Evolutionary conservation across 2,888 invertebrate species (phyloP).

Genomic region (Sabatieria punctata): DNA sequence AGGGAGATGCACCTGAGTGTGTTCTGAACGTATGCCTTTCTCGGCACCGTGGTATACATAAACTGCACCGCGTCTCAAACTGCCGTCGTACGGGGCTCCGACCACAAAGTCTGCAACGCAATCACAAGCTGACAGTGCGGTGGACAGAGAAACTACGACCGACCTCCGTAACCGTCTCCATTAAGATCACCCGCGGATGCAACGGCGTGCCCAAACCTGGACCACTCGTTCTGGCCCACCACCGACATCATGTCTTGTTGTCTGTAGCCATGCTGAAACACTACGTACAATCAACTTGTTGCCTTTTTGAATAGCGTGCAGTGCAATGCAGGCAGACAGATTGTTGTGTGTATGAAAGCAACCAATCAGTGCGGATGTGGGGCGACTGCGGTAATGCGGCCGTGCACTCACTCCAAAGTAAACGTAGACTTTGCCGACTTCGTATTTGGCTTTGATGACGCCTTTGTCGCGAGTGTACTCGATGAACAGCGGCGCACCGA

Average conservation of each 20-base stretch:
- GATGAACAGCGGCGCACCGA: conserved; percentile 84
- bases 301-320: too few species aligned
- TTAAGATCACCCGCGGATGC: conserved; percentile 79
- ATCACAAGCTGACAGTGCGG: conserved; percentile 2
- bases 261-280: too few species aligned
- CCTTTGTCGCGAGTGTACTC: conserved; percentile 39
- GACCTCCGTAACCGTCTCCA: conserved; percentile 71
- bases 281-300: too few species aligned
- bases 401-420: conserved; percentile 60
- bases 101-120: conserved; percentile 62
- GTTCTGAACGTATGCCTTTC: conserved; percentile 46
- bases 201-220: conserved; percentile 72
- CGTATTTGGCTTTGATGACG: conserved; percentile 51
- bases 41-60: conserved; percentile 79
- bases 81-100: conserved; percentile 66
- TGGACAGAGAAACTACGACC: neutral
- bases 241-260: too few species aligned
- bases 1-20: conserved; percentile 24
- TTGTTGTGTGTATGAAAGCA: too few species aligned
- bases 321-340: too few species aligned
- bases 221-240: conserved; percentile 61
- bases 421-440: conserved; percentile 78
- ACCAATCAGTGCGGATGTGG: too few species aligned
- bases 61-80: conserved; percentile 64
- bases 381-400: too few species aligned